Evolutionary conservation across 2,888 invertebrate species (phyloP).

Genomic region (Dascillus cervinus): DNA sequence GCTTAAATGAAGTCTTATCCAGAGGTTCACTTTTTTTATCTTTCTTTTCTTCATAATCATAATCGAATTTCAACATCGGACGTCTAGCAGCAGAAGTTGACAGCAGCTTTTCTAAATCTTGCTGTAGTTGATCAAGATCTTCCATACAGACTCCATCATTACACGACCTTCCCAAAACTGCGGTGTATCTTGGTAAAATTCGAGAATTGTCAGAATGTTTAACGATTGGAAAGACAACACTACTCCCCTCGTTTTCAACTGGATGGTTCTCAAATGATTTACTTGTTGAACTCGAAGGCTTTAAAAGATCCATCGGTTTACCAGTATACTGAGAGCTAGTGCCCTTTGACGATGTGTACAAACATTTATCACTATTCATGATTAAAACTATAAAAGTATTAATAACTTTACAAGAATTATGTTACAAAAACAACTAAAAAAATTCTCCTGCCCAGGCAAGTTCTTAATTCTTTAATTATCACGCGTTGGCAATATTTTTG

Average conservation of each 20-base stretch:
- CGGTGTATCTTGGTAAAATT: constrained; percentile 58
- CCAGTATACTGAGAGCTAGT: constrained; percentile 46
- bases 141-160: constrained; percentile 80
- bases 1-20: constrained; percentile 35
- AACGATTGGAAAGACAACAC: constrained; percentile 53
- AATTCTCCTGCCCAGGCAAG: no score
- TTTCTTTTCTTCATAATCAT: constrained; percentile 45
- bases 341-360: constrained; percentile 31
- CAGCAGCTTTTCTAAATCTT: constrained; percentile 78
- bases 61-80: constrained; percentile 67
- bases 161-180: constrained; percentile 55
- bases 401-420: no score
- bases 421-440: no score
- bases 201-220: constrained; percentile 62
- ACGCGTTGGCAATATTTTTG: no score
- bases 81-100: constrained; percentile 75
- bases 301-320: constrained; percentile 46
- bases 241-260: constrained; percentile 42
- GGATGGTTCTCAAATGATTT: constrained; percentile 46
- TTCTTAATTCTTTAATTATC: no score
- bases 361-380: constrained; percentile 10
- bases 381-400: no score
- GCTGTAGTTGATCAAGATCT: constrained; percentile 78
- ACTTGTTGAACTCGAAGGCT: constrained; percentile 46
- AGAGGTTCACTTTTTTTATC: constrained; percentile 41